These are phyloP conservation scores for Ephialtes manifestator DNA, from an alignment of 2,888 invertebrate species.

Conservation along the genomic window DNA sequence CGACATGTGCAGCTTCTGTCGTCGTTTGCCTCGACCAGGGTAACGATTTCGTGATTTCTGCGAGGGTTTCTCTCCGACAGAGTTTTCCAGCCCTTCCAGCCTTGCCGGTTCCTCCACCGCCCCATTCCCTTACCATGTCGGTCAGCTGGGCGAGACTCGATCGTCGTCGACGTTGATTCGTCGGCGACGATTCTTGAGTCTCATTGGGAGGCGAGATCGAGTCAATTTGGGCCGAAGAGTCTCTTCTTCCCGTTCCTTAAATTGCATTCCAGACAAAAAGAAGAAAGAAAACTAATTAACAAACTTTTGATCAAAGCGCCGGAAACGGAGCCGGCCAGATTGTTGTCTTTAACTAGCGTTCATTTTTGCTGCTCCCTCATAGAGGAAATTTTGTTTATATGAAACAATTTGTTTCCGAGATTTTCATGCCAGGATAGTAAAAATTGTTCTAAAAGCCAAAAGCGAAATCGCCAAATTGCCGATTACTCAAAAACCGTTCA, in stretches of 20 bases:
- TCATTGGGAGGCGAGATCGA: constrained; percentile 93
- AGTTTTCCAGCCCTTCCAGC: constrained; percentile 87
- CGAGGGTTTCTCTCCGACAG: constrained; percentile 94
- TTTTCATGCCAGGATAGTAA: too few relatives aligned
- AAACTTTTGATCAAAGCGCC: background rate
- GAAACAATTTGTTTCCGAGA: too few relatives aligned
- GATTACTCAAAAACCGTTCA: too few relatives aligned
- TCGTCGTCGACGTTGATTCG: constrained; percentile 91
- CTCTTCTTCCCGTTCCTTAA: constrained; percentile 89
- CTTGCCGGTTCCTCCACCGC: constrained; percentile 88
- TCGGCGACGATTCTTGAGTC: constrained; percentile 91
- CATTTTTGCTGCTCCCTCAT: background rate
- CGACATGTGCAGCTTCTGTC: constrained; percentile 86
- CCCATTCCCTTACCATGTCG: constrained; percentile 95
- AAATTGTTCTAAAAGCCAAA: too few relatives aligned
- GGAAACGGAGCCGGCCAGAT: constrained; percentile 37
- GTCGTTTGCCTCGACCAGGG: constrained; percentile 92
- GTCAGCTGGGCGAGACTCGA: constrained; percentile 96
- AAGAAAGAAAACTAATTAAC: background rate
- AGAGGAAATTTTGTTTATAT: too few relatives aligned
- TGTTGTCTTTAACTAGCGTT: constrained; percentile 40
- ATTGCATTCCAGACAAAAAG: background rate
- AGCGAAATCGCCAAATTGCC: too few relatives aligned
- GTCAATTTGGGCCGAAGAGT: constrained; percentile 96
- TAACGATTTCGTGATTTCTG: constrained; percentile 94